A percentile compares a stretch with the other conserved stretches of the same genome.
phyloP scores from a whole-genome alignment of 1,140 invertebrate species.

The Aphis gossypii region DNA sequence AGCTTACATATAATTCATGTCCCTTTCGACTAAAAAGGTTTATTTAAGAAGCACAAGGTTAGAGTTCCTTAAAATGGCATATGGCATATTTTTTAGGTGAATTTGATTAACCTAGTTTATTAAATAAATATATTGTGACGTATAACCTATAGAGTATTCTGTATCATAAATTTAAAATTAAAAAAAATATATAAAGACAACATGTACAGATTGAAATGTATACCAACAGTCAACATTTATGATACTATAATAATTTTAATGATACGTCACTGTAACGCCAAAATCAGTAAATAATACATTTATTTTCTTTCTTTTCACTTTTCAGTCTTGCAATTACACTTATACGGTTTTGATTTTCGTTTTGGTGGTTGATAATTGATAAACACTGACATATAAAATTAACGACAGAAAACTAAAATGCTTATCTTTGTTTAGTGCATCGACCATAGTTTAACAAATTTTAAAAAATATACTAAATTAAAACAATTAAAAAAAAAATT shows the following conservation, averaged over 20 bases:
- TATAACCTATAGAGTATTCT: background rate
- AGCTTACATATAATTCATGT: background rate
- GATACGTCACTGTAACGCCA: background rate
- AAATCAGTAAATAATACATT: background rate
- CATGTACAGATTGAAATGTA: background rate
- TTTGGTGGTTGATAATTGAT: background rate
- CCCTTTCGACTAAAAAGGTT: background rate
- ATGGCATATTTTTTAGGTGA: background rate
- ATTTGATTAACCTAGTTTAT: background rate
- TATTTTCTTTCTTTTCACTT: background rate
- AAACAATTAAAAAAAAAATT: background rate
- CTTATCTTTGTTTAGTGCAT: background rate
- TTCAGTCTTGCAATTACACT: background rate
- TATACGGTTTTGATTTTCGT: background rate
- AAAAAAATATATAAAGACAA: background rate
- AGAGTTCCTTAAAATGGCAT: background rate
- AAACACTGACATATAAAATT: background rate
- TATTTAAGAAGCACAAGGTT: background rate
- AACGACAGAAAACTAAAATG: background rate
- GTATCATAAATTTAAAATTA: background rate
- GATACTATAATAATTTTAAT: background rate
- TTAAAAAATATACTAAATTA: background rate
- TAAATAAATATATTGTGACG: background rate
- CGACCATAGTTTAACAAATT: background rate
- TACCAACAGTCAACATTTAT: background rate